phyloP scores from a whole-genome alignment of 2,113 vertebrate genomes.

The Peromyscus californicus region DNA sequence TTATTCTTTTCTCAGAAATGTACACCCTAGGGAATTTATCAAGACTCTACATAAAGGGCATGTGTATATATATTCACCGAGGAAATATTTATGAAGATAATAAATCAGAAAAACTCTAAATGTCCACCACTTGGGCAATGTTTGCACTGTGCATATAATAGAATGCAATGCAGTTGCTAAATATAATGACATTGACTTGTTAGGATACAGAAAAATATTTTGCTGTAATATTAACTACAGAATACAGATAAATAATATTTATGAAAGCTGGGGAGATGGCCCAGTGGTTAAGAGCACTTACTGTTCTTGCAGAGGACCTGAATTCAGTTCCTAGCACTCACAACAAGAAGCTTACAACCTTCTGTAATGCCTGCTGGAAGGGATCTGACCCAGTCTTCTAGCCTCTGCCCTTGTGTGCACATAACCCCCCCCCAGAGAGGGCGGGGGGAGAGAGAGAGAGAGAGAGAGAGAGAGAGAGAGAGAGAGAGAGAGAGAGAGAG shows the following conservation, averaged over 20 bases:
- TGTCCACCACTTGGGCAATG: background rate
- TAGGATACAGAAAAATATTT: background rate
- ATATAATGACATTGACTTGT: conserved; percentile 22
- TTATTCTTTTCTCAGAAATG: background rate
- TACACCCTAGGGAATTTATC: background rate
- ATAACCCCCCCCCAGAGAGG: background rate
- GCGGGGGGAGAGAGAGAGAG: no score
- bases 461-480: no score
- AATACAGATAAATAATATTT: background rate
- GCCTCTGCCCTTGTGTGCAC: background rate
- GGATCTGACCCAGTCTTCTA: background rate
- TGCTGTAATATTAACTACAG: background rate
- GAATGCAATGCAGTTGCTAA: conserved; percentile 1
- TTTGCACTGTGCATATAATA: background rate
- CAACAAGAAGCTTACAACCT: background rate
- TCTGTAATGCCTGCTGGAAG: background rate
- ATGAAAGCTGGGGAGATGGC: background rate
- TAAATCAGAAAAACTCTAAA: background rate
- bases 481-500: no score
- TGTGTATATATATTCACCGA: background rate
- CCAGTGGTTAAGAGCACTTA: background rate
- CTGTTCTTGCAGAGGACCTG: background rate
- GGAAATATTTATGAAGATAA: background rate
- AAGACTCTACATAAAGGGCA: background rate
- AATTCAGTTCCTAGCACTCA: background rate